Evolutionary conservation across 2,888 invertebrate genomes (phyloP).

Genomic region (Calameuta filiformis): DNA sequence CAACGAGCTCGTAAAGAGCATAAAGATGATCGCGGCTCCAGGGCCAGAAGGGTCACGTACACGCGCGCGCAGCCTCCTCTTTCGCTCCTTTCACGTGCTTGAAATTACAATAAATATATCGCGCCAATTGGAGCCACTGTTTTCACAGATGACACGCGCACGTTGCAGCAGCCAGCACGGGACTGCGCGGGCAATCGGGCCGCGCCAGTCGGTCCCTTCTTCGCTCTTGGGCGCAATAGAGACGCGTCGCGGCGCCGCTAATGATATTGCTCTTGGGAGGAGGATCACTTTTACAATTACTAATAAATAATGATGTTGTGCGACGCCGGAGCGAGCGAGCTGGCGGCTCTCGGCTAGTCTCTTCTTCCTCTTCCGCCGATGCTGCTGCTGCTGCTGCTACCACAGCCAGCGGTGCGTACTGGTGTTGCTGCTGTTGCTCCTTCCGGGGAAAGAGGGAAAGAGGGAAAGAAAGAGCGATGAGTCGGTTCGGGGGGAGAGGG

Average conservation of each 20-base stretch:
- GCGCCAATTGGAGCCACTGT: constrained; percentile 53
- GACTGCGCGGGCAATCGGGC: not conserved
- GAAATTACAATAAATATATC: constrained; percentile 59
- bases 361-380: not conserved
- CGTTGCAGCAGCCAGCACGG: not conserved
- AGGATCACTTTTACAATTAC: constrained; percentile 51
- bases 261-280: constrained; percentile 54
- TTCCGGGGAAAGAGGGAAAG: constrained; percentile 8
- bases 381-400: not conserved
- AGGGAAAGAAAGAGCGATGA: constrained; percentile 18
- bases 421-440: not conserved
- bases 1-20: constrained; percentile 42
- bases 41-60: not conserved
- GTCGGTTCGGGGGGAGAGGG: constrained; percentile 23
- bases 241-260: constrained; percentile 41
- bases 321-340: not conserved
- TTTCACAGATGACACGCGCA: constrained; percentile 60
- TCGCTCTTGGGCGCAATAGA: too few relatives aligned
- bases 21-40: constrained; percentile 16
- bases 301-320: constrained; percentile 52
- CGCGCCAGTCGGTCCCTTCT: not conserved
- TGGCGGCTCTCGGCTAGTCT: not conserved
- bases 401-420: too few relatives aligned
- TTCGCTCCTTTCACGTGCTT: constrained; percentile 51
- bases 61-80: constrained; percentile 11